Evolutionary conservation across 2,797 vertebrate genomes (phyloP), one percentile per base, ranked within the genome.

Genomic region (Clarias fuscus): DNA sequence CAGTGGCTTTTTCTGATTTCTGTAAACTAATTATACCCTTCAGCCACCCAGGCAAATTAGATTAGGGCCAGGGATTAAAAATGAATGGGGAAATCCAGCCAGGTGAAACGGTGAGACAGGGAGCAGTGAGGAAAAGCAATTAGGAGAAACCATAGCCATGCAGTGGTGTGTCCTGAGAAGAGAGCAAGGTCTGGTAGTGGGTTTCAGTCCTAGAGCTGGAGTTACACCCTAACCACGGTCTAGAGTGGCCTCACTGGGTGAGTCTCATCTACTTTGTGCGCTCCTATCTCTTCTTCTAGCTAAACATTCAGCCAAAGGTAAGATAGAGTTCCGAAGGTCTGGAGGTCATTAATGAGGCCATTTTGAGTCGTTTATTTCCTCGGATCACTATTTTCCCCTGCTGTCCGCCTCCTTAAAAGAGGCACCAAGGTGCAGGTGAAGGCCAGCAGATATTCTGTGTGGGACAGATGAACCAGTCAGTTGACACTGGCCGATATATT

Each of bases 141-240:
- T 92, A 93, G 89, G 89, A 92, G 92, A 92, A 93, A 94, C 93
- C 86, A 88, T 91, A 93, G 91, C 90, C 90, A 86, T 82, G 87
- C 59, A 48, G 67, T 58, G 70, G 86, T 61, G 73, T 56, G 85
- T 88, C 88, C 90, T 84, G 68, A 71, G 83, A 89, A 87, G 78
- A 14, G 83, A 78, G 76, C 71, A 84, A 83, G 33, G 85, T 37
- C 85, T 84, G 86, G 88, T 91, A 67, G 86, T 86, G 86, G 88
- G 88, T 92, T 91, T 91, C 91, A 90, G 58, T 48, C 81, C 73
- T 48, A 30, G n/a, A 87, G 87, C 88, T 92, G 88, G 79, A 84
- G 90, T 92, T 92, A 91, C 90, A 91, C 80, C 22, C n/a, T 82
- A 27, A 90, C 68, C 78, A 24, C 10, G 56, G 64, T 73, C 62